Percentiles rank a stretch among this genome's conserved stretches.
phyloP scores from a whole-genome alignment of 1,140 invertebrate genomes.

The Caenorhabditis inopinata region DNA sequence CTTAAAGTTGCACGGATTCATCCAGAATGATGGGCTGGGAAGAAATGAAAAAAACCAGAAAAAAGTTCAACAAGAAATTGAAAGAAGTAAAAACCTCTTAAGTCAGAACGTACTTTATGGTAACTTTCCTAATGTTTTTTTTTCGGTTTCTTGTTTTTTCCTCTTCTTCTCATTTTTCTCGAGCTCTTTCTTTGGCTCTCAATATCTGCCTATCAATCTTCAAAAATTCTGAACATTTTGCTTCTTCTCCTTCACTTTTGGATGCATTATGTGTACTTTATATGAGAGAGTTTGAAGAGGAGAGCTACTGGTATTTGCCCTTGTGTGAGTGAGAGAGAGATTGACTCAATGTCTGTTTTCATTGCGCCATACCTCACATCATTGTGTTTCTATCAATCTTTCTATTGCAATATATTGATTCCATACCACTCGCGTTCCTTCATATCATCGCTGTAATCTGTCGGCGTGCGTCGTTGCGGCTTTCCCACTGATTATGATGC shows the following conservation, averaged over 20 bases:
- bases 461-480: not conserved
- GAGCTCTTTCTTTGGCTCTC: not conserved
- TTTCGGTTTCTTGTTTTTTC: not conserved
- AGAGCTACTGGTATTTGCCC: conserved; percentile 14
- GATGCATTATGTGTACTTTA: not conserved
- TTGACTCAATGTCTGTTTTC: conserved; percentile 14
- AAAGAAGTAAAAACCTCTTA: not conserved
- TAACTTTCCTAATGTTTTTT: not conserved
- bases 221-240: not conserved
- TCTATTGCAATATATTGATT: conserved; percentile 20
- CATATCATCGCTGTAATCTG: conserved; percentile 15
- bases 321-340: not conserved
- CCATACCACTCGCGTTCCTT: not conserved
- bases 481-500: not conserved
- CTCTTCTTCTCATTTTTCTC: not conserved
- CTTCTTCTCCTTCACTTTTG: not conserved
- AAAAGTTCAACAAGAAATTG: not conserved
- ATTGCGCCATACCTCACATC: not conserved
- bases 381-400: conserved; percentile 25
- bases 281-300: not conserved
- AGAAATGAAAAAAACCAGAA: not conserved
- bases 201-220: not conserved
- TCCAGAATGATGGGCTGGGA: not conserved
- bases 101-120: not conserved
- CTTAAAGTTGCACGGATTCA: not conserved